phyloP scores from a whole-genome alignment of 2,888 invertebrate genomes.

The Sturmia bella region DNA sequence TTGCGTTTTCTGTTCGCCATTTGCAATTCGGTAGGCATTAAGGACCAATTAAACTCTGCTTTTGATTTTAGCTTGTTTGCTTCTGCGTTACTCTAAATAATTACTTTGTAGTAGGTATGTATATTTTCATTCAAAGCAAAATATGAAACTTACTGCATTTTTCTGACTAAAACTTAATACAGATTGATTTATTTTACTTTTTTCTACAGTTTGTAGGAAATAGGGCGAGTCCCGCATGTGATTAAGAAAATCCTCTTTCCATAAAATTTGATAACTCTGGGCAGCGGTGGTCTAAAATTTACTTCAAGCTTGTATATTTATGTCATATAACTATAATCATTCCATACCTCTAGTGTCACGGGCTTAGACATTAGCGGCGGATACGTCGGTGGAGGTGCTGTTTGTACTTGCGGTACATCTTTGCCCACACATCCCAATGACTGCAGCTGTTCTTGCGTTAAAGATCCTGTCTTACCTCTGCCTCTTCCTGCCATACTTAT shows the following conservation, averaged over 20 bases:
- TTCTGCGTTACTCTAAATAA: conserved; percentile 75
- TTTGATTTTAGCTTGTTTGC: conserved; percentile 76
- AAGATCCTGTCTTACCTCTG: conserved; percentile 78
- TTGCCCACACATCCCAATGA: conserved; percentile 80
- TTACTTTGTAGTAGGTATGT: not conserved
- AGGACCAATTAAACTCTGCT: conserved; percentile 83
- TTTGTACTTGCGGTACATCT: conserved; percentile 83
- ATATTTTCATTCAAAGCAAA: not conserved
- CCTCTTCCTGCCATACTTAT: conserved; percentile 78
- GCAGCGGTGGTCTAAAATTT: conserved; percentile 82
- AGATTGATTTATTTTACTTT: conserved; percentile 54
- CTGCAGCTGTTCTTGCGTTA: conserved; percentile 81
- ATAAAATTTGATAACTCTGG: conserved; percentile 87
- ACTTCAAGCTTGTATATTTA: too few species aligned
- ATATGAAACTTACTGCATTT: conserved; percentile 71
- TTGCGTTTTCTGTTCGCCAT: conserved; percentile 75
- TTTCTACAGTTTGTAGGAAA: conserved; percentile 74
- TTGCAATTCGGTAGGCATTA: conserved; percentile 85
- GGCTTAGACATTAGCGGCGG: conserved; percentile 85
- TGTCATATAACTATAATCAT: too few species aligned
- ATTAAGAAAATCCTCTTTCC: conserved; percentile 88
- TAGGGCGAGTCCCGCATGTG: conserved; percentile 86
- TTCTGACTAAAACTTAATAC: conserved; percentile 74
- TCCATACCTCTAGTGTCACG: conserved; percentile 81
- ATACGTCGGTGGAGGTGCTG: conserved; percentile 85